A percentile compares a stretch with the other conserved stretches of the same genome.
These are phyloP conservation scores for Pygoscelis antarcticus DNA, from an alignment of 2,113 vertebrate genomes.

Conservation along the genomic window DNA sequence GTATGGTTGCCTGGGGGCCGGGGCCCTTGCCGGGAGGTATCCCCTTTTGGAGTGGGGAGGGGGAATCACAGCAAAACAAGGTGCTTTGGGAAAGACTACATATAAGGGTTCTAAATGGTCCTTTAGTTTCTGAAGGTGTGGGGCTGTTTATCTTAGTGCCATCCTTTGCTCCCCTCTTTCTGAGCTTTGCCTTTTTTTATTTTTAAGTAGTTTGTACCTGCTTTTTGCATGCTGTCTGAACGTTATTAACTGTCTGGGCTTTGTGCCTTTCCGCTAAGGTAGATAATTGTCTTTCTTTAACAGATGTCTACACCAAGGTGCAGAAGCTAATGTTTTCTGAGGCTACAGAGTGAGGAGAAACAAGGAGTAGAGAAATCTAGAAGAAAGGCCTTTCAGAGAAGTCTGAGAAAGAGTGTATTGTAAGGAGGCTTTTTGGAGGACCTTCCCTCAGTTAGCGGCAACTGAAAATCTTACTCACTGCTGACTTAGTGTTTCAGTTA, in stretches of 20 bases:
- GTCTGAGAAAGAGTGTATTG: not conserved
- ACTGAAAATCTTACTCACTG: too few relatives aligned
- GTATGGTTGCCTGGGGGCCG: too few relatives aligned
- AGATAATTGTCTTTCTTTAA: not conserved
- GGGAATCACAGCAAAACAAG: too few relatives aligned
- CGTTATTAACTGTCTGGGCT: too few relatives aligned
- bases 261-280: too few relatives aligned
- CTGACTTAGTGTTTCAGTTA: not conserved
- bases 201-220: too few relatives aligned
- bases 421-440: not conserved
- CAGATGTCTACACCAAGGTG: not conserved
- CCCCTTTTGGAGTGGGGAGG: not conserved
- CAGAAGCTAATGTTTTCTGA: not conserved
- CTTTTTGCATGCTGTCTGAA: rapidly evolving
- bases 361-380: not conserved
- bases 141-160: rapidly evolving
- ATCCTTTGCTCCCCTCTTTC: too few relatives aligned
- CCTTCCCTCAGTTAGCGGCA: not conserved
- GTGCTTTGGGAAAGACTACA: too few relatives aligned
- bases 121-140: not conserved
- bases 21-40: too few relatives aligned
- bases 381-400: not conserved
- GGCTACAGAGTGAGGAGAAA: not conserved
- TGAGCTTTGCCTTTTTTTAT: not conserved
- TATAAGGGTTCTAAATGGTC: rapidly evolving